Evolutionary conservation across 2,888 invertebrate genomes (phyloP), one percentile per base, ranked within the genome.

Genomic region (Autographa gamma): DNA sequence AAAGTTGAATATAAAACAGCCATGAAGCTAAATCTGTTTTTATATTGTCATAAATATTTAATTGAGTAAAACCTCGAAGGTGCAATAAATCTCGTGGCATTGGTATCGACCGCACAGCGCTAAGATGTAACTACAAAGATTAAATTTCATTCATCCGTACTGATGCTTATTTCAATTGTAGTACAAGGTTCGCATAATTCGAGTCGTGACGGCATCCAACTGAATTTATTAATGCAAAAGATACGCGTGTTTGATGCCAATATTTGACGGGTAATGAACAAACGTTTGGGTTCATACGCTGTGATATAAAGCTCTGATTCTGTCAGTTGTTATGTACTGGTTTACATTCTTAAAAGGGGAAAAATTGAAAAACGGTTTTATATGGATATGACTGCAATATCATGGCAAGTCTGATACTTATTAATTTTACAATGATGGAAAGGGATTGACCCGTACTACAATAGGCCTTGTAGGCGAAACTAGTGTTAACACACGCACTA

Each of bases 111-210:
- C 58, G 71, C 48, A 58, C 6, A 48, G 5, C 38, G 63, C 66
- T 68, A 71, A 43, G 54, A 63, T 71, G 78, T 56, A 62, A 60
- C 54, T 66, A 62, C 64, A 64, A 76, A 84, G 86, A 89, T 91
- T 84, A 88, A 84, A 89, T 92, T 90, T 87, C 89, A 89, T 86
- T 86, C 84, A 85, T 83, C 83, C 76, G 75, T 73, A 75, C 76
- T 64, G 76, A 80, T 80, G 81, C 82, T 85, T 86, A 86, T 86
- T 86, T 83, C 85, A 88, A 89, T 90, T 89, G 89, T 84, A 76
- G 83, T 76, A 86, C 90, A 89, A 90, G 90, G 88, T 83, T 86
- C 79, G 84, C 78, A 85, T 89, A 86, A 89, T 88, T 89, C 80
- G 69, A 87, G 80, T 77, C 76, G 79, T 90, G 89, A 90, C 89